A percentile compares a stretch with the other conserved stretches of the same genome.
These are phyloP conservation scores for Melanotaenia parkinsoni DNA, from an alignment of 2,797 vertebrate species.

Conservation along the genomic window DNA sequence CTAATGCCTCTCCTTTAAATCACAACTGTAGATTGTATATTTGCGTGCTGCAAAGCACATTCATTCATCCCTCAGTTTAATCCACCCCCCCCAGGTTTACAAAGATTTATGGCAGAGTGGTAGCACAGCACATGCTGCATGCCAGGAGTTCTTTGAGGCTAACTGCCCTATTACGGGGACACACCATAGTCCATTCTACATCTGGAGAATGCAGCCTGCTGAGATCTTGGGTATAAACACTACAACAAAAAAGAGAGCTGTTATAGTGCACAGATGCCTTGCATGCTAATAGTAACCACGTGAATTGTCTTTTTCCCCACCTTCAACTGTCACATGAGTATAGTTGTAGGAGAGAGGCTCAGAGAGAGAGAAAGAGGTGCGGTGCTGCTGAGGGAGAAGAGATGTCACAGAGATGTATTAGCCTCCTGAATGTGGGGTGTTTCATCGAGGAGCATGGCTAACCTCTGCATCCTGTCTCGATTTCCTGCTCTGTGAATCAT, in stretches of 20 bases:
- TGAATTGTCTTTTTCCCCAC: not conserved
- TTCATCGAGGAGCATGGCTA: constrained; percentile 56
- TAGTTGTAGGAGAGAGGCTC: constrained; percentile 22
- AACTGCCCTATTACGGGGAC: constrained; percentile 29
- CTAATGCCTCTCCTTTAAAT: not conserved
- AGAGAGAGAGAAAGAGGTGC: constrained; percentile 18
- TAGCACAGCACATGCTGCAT: constrained; percentile 60
- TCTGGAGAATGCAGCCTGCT: constrained; percentile 38
- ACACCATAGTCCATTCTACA: constrained; percentile 27
- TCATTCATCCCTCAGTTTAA: constrained; percentile 17
- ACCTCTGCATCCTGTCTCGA: constrained; percentile 68
- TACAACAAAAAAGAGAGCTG: not conserved
- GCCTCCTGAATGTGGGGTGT: constrained; percentile 34
- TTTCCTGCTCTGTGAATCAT: constrained; percentile 77
- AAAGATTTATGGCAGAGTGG: constrained; percentile 59
- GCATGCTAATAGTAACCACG: constrained; percentile 12
- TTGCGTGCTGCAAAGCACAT: not conserved
- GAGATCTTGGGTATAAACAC: constrained; percentile 38
- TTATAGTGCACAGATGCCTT: constrained; percentile 5
- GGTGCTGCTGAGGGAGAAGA: constrained; percentile 40
- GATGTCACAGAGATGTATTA: constrained; percentile 32
- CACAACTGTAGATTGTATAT: not conserved
- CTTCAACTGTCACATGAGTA: constrained; percentile 1
- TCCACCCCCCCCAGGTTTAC: constrained; percentile 3
- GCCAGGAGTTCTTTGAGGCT: constrained; percentile 59